Base-by-base conservation (phyloP, 2,113 vertebrate genomes). In the Cercocebus atys region DNA sequence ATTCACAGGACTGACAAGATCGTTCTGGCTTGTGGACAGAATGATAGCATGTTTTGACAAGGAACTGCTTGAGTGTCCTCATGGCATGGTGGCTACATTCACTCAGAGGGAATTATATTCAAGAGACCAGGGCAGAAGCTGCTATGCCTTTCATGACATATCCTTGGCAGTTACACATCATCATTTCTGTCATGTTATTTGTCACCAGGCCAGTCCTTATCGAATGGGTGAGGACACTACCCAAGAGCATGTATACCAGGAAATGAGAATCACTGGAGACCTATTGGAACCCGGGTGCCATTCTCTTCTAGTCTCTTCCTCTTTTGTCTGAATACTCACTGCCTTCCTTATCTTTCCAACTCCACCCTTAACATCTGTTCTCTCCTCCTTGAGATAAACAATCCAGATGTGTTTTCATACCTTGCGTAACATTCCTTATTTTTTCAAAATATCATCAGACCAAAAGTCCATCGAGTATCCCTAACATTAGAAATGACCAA, bases 281-380 rank as follows among this genome's bases (percentile, higher is more conserved):
- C 0, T 20, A 27, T 18, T 17, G 35, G 43, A 35, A 9, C 7
- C 3, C 76, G 27, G 3, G 3, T 89, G n/a, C 10, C 45, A 88
- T 23, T 78, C 45, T 96, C 20, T 47, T 79, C 17, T 47, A 16
- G 11, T 75, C 8, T 10, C 32, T 18, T 45, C 13, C 7, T 61
- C 35, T 25, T 38, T 8, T 18, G 4, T 0, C 4, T 32, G 8
- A 32, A 83, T 3, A 35, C 2, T 22, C 6, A 6, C 1, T 61
- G 2, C 45, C 70, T 93, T 43, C 27, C 18, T 81, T 92, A 9
- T 66, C 27, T 9, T 25, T 18, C 3, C 27, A 32, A 59, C 8
- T 14, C 3, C 11, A 13, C 12, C 25, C 30, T 14, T 6, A 50
- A 16, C 0, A 3, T 78, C 2, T 52, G 8, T 22, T 92, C 35